phyloP scores from a whole-genome alignment of 2,797 vertebrate genomes.

The Eidolon dupreanum region DNA sequence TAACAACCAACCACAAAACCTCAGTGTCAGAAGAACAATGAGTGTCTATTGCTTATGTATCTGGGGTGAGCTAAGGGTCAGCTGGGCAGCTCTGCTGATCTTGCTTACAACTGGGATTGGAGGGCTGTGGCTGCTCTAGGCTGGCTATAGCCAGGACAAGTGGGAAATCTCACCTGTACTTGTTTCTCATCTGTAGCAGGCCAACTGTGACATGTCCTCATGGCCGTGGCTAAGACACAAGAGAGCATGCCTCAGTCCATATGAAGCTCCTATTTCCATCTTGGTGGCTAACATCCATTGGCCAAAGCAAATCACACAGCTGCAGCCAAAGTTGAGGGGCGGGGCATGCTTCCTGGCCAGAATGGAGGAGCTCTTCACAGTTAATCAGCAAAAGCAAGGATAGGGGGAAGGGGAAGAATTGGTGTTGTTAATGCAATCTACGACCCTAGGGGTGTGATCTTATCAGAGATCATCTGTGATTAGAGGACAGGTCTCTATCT shows the following conservation, averaged over 20 bases:
- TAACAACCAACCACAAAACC: neutral
- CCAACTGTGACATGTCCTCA: neutral
- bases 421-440: too few species aligned
- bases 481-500: neutral
- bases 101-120: neutral
- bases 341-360: too few species aligned
- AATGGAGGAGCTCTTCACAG: neutral
- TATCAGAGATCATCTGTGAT: neutral
- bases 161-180: accelerated
- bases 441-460: neutral
- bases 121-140: neutral
- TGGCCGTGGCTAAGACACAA: accelerated
- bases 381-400: neutral
- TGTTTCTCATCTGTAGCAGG: neutral
- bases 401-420: neutral
- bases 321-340: neutral
- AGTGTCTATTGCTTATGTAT: accelerated
- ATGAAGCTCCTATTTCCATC: neutral
- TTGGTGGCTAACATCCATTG: neutral
- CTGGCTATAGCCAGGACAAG: neutral
- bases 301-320: accelerated
- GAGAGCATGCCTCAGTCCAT: neutral
- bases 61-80: neutral
- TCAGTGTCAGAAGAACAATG: neutral
- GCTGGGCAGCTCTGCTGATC: neutral